Evolutionary conservation across 2,113 vertebrate species (phyloP).

Genomic region (Engystomops pustulosus): DNA sequence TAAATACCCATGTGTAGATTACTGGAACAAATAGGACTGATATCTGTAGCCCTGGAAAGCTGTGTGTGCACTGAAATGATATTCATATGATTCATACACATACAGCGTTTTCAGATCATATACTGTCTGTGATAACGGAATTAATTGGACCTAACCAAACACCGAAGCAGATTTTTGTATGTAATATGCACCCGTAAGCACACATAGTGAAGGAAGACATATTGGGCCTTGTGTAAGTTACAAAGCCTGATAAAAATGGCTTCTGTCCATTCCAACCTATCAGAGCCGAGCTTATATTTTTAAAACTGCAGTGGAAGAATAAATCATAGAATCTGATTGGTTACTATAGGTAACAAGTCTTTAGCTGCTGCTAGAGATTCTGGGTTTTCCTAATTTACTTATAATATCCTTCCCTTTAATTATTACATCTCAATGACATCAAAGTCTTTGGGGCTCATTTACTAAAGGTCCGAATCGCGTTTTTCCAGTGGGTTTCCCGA

Average conservation of each 20-base stretch:
- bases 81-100: conserved; percentile 62
- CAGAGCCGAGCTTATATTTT: not conserved
- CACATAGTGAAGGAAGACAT: not conserved
- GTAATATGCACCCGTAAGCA: not conserved
- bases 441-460: no score
- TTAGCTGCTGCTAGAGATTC: no score
- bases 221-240: not conserved
- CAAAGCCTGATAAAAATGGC: not conserved
- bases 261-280: not conserved
- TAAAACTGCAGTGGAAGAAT: not conserved
- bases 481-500: no score
- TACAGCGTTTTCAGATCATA: not conserved
- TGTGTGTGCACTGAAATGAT: conserved; percentile 61
- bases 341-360: not conserved
- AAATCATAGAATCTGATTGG: not conserved
- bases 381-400: no score
- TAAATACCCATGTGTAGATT: conserved; percentile 48
- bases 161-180: not conserved
- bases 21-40: conserved; percentile 38
- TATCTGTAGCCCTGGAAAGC: conserved; percentile 6
- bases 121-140: not conserved
- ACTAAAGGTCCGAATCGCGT: no score
- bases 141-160: not conserved
- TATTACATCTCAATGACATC: no score
- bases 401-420: no score